Conservation (phyloP, 2,113 vertebrate genomes). For the Dromas ardeola region DNA sequence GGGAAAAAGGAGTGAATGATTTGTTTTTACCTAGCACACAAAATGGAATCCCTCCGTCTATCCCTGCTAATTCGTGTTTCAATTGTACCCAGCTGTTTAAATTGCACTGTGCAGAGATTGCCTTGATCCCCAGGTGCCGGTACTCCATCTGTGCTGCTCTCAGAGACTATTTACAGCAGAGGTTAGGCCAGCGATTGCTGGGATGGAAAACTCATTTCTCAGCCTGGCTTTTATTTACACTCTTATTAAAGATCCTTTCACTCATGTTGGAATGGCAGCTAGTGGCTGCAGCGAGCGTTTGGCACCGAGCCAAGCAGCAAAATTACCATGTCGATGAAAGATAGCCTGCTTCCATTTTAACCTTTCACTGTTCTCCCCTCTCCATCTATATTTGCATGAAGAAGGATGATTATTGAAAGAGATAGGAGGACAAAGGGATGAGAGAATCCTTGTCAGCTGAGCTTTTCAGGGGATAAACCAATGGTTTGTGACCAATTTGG, state of each 20-base stretch:
- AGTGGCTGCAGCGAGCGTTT: constrained; percentile 64
- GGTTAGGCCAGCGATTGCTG: constrained; percentile 74
- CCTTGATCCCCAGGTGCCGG: constrained; percentile 70
- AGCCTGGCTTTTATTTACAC: constrained; percentile 78
- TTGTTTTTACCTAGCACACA: constrained; percentile 40
- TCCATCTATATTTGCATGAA: constrained; percentile 65
- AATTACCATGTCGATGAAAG: constrained; percentile 69
- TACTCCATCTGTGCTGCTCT: constrained; percentile 73
- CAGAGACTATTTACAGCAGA: constrained; percentile 71
- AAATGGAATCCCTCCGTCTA: constrained; percentile 20
- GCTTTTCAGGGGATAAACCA: constrained; percentile 9
- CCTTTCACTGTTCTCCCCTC: constrained; percentile 63
- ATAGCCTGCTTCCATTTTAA: constrained; percentile 72
- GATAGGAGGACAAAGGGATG: constrained; percentile 53
- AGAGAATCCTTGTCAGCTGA: constrained; percentile 13
- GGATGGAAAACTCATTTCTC: constrained; percentile 80
- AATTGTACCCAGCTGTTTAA: constrained; percentile 72
- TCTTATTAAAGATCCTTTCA: constrained; percentile 79
- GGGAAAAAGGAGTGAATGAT: neutral
- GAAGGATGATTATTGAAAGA: constrained; percentile 59
- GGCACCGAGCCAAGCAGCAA: constrained; percentile 54
- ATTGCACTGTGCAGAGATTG: constrained; percentile 55
- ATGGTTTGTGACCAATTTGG: constrained; percentile 11
- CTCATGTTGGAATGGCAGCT: constrained; percentile 70
- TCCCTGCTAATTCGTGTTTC: constrained; percentile 49